Base-by-base conservation (phyloP, 2,797 vertebrate genomes). In the Cuculus canorus region DNA sequence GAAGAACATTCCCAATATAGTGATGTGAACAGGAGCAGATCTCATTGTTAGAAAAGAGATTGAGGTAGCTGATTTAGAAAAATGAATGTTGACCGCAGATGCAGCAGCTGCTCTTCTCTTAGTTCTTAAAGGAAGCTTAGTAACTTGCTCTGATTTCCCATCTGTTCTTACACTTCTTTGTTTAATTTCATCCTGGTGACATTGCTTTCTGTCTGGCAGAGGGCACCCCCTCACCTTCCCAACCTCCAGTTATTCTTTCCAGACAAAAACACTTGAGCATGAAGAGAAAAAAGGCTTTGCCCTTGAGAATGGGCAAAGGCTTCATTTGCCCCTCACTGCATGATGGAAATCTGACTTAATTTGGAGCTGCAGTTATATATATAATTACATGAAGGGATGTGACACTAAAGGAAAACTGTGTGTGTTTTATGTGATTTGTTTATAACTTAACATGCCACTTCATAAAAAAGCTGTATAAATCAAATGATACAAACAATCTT, bases 391-490 rank as follows among this genome's bases (percentile, higher is more conserved):
- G 57, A 68, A 91, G 57, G 47, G 75, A 72, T 77, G 21, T 72
- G 59, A 70, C 60, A 56, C 35, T 92, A 86, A 77, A 59, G 17
- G 56, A 82, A 92, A 89, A 95, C 64, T 68, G 21, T 59, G 50
- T 63, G 41, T 64, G 27, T 50, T 95, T 90, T 68, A 48, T 54
- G 41, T 75, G 50, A 82, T 93, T 92, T 97, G 89, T 96, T 92
- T 95, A 50, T 80, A 91, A 85, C 80, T 93, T 95, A 96, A 93
- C 80, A 50, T 54, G 79, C 37, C 59, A 93, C 86, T 95, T 92
- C 91, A 93, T 95, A 95, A 94, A 94, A 93, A 83, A 86, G 71
- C 79, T 90, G 32, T 91, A 83, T 91, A 96, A 93, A 92, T 93
- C 82, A 88, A 84, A 79, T 56, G 72, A 76, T 94, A 59, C 33